Evolutionary conservation across 2,113 vertebrate genomes (phyloP).

Genomic region (Plecotus auritus): DNA sequence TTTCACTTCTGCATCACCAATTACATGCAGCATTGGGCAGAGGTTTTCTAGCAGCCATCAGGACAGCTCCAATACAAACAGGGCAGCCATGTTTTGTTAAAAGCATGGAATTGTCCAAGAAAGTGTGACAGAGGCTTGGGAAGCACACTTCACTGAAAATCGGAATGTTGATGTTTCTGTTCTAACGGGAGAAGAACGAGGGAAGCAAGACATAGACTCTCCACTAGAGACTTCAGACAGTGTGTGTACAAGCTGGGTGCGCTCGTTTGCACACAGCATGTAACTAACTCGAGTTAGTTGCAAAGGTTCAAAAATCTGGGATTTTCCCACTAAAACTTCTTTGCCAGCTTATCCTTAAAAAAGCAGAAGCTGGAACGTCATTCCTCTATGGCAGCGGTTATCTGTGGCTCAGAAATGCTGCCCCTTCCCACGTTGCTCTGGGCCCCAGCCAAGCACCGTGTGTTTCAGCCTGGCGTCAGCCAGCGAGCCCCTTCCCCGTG

Average conservation of each 20-base stretch:
- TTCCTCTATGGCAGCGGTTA: not conserved
- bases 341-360: not conserved
- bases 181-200: not conserved
- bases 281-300: not conserved
- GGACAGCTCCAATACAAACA: not conserved
- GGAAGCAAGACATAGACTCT: not conserved
- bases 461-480: not conserved
- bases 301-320: not conserved
- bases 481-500: rapidly evolving
- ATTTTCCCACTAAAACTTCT: not conserved
- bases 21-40: constrained; percentile 32
- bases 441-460: too few relatives aligned
- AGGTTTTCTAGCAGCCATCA: not conserved
- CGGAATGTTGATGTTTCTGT: not conserved
- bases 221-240: not conserved
- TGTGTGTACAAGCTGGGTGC: not conserved
- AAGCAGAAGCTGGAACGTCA: not conserved
- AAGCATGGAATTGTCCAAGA: not conserved
- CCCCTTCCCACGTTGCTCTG: rapidly evolving
- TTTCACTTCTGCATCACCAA: constrained; percentile 74
- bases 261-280: not conserved
- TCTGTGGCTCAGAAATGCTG: not conserved
- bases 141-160: not conserved
- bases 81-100: not conserved
- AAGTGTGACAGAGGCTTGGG: not conserved